A percentile compares a stretch with the other conserved stretches of the same genome.
These are phyloP conservation scores for Rhinophrynus dorsalis DNA, from an alignment of 2,797 vertebrate species.

Conservation along the genomic window DNA sequence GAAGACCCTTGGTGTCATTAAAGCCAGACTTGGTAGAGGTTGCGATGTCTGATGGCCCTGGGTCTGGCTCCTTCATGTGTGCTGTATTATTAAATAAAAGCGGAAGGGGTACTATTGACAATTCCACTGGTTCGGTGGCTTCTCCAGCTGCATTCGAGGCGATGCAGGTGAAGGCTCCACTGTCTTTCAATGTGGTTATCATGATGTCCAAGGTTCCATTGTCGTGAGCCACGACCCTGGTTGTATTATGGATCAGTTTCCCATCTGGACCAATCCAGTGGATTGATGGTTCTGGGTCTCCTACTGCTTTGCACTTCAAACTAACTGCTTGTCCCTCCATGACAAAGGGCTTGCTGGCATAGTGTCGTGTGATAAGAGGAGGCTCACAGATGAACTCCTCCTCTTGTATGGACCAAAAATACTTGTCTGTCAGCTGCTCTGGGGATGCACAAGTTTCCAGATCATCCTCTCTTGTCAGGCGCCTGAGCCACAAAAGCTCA, in stretches of 20 bases:
- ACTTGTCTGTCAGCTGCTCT: constrained; percentile 86
- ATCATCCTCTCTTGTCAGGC: constrained; percentile 83
- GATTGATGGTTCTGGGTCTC: constrained; percentile 85
- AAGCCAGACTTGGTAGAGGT: constrained; percentile 83
- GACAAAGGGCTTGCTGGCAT: constrained; percentile 74
- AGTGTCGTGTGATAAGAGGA: constrained; percentile 84
- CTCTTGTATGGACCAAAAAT: constrained; percentile 94
- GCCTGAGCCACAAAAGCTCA: constrained; percentile 88
- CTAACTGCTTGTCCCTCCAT: constrained; percentile 88
- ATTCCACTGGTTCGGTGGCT: constrained; percentile 80
- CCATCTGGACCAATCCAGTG: constrained; percentile 92
- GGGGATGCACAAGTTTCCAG: constrained; percentile 93
- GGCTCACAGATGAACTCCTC: constrained; percentile 91
- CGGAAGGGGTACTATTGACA: constrained; percentile 86
- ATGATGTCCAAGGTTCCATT: constrained; percentile 90
- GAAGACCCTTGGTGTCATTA: constrained; percentile 77
- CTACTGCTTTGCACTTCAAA: constrained; percentile 85
- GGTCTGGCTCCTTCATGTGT: constrained; percentile 81
- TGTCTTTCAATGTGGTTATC: constrained; percentile 90
- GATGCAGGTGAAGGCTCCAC: constrained; percentile 88
- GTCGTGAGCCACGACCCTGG: constrained; percentile 78
- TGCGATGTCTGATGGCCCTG: constrained; percentile 87
- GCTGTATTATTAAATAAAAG: constrained; percentile 81
- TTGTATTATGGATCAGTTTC: constrained; percentile 86
- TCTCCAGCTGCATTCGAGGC: constrained; percentile 94